phyloP scores from a whole-genome alignment of 1,140 invertebrate species.

The Bursaphelenchus mucronatus region DNA sequence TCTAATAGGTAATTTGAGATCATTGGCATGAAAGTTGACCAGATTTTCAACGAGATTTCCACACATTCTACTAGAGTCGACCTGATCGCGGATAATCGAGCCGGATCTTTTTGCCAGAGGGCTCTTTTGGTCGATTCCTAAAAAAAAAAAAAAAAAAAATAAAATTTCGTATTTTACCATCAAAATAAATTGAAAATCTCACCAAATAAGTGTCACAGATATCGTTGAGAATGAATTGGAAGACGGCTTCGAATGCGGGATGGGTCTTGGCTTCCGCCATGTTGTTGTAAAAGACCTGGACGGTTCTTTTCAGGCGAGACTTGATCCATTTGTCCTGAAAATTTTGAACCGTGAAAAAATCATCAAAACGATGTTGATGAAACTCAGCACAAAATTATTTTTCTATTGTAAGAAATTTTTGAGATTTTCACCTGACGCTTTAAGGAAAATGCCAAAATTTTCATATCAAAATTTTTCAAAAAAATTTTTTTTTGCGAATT shows the following conservation, averaged over 20 bases:
- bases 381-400: too few species aligned
- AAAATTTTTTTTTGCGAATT: not conserved
- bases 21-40: slow-evolving; percentile 25
- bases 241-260: slow-evolving; percentile 37
- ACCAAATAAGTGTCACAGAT: slow-evolving; percentile 51
- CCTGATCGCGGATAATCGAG: slow-evolving; percentile 4
- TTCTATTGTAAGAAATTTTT: too few species aligned
- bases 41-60: slow-evolving; percentile 3
- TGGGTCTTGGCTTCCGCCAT: slow-evolving; percentile 31
- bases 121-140: slow-evolving; percentile 26
- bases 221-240: slow-evolving; percentile 40
- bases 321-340: slow-evolving; percentile 12
- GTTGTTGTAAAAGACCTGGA: slow-evolving; percentile 18
- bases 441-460: too few species aligned
- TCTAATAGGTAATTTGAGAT: slow-evolving; percentile 28
- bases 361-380: too few species aligned
- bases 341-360: slow-evolving; percentile 7
- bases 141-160: slow-evolving; percentile 10
- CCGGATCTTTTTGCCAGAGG: slow-evolving; percentile 9
- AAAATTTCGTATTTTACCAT: slow-evolving; percentile 19
- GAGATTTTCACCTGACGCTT: too few species aligned
- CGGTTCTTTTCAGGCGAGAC: slow-evolving; percentile 1
- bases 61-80: not conserved
- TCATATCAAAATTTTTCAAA: too few species aligned
- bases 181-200: slow-evolving; percentile 2